Conservation (phyloP, 37 sponge, comb jelly and placozoan species). For the Petrosia ficiformis region DNA sequence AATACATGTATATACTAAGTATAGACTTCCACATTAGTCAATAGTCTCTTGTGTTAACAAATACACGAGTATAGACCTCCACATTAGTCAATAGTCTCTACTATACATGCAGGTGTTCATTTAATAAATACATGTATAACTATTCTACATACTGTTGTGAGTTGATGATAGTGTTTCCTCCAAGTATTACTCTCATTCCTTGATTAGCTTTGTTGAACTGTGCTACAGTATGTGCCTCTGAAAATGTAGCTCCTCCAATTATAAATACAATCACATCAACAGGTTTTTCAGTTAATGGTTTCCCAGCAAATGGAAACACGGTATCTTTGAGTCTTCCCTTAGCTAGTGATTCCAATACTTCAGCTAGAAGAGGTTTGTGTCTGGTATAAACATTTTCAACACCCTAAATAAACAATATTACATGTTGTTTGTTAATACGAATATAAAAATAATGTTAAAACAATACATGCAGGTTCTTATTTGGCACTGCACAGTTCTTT, state of each 20-base stretch:
- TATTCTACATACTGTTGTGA: conserved; percentile 44
- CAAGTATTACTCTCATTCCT: conserved; percentile 81
- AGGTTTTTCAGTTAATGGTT: conserved; percentile 37
- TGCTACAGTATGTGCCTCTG: conserved; percentile 82
- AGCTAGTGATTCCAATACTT: conserved; percentile 42
- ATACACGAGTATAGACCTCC: too few relatives aligned
- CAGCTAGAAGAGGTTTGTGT: conserved; percentile 81
- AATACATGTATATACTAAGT: too few relatives aligned
- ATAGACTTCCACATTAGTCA: too few relatives aligned
- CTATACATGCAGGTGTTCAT: too few relatives aligned
- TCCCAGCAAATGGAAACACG: conserved; percentile 57
- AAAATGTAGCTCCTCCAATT: conserved; percentile 94
- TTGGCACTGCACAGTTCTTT: too few relatives aligned
- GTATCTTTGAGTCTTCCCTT: conserved; percentile 73
- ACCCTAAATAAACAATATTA: conserved; percentile 30
- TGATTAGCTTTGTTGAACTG: conserved; percentile 65
- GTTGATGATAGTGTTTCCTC: conserved; percentile 83
- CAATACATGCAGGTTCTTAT: too few relatives aligned
- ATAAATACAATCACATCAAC: conserved; percentile 91
- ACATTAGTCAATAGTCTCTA: too few relatives aligned
- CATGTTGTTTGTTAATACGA: too few relatives aligned
- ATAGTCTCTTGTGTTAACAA: too few relatives aligned
- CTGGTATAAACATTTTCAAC: conserved; percentile 97
- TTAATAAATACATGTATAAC: neutral
- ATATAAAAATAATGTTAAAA: neutral